Conservation (phyloP, 2,797 vertebrate genomes). For the Danio kyathit region DNA sequence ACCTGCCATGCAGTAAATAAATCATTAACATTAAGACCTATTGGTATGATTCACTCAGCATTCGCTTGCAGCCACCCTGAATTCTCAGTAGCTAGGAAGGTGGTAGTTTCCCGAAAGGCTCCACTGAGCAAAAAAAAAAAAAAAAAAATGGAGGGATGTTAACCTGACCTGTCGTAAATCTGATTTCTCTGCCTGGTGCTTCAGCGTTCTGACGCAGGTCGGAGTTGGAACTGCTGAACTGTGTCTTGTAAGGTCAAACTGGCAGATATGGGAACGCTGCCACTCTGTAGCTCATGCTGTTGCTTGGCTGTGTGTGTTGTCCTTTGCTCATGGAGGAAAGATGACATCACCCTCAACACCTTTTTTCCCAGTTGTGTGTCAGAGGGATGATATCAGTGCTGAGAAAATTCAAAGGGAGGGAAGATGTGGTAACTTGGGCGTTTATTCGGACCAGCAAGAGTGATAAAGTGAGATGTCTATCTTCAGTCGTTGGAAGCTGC, state of each 20-base stretch:
- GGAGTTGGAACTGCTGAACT: constrained; percentile 34
- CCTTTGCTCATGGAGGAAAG: constrained; percentile 19
- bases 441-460: constrained; percentile 1
- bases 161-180: constrained; percentile 45
- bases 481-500: constrained; percentile 11
- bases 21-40: constrained; percentile 38
- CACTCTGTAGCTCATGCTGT: constrained; percentile 29
- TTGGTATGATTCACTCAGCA: constrained; percentile 29
- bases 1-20: constrained; percentile 37
- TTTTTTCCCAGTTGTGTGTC: constrained; percentile 34
- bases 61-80: constrained; percentile 17
- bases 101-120: constrained; percentile 11
- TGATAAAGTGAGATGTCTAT: constrained; percentile 27
- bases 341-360: constrained; percentile 48
- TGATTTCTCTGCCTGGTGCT: constrained; percentile 19
- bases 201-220: constrained; percentile 41
- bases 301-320: neutral
- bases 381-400: constrained; percentile 24
- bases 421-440: constrained; percentile 2
- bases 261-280: constrained; percentile 49
- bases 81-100: constrained; percentile 30
- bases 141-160: neutral
- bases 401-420: constrained; percentile 10
- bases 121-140: neutral
- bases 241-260: constrained; percentile 28